Evolutionary conservation across 2,797 vertebrate species (phyloP).

Genomic region (Phoxinus dragarum): DNA sequence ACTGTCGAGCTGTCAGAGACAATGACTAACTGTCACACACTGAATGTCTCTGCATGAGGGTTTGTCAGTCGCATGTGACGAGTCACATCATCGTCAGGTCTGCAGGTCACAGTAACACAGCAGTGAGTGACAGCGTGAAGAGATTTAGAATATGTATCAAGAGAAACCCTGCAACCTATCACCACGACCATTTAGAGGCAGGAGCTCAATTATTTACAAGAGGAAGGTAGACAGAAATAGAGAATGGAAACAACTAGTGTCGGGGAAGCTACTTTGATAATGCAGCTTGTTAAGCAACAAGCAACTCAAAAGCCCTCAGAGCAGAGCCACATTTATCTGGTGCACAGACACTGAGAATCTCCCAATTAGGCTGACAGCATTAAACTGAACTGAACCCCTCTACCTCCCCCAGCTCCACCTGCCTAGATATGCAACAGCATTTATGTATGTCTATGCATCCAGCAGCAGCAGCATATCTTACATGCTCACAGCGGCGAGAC

Average conservation of each 20-base stretch:
- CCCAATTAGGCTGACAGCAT: not conserved
- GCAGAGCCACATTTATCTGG: not conserved
- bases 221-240: constrained; percentile 17
- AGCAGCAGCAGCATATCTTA: not conserved
- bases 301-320: not conserved
- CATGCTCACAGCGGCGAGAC: not conserved
- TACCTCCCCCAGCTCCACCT: not conserved
- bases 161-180: not conserved
- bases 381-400: not conserved
- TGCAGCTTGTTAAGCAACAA: constrained; percentile 12
- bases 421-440: not conserved
- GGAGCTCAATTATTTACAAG: constrained; percentile 10
- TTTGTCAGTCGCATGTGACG: constrained; percentile 49
- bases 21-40: constrained; percentile 29
- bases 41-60: constrained; percentile 12
- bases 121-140: constrained; percentile 1
- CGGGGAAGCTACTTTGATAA: not conserved
- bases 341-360: not conserved
- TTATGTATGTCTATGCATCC: not conserved
- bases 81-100: constrained; percentile 18
- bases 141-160: not conserved
- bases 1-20: constrained; percentile 1
- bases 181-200: not conserved
- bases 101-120: constrained; percentile 6
- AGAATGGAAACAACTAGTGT: constrained; percentile 18